These are phyloP conservation scores for Potorous gilbertii DNA, from an alignment of 2,797 vertebrate species.

Conservation along the genomic window DNA sequence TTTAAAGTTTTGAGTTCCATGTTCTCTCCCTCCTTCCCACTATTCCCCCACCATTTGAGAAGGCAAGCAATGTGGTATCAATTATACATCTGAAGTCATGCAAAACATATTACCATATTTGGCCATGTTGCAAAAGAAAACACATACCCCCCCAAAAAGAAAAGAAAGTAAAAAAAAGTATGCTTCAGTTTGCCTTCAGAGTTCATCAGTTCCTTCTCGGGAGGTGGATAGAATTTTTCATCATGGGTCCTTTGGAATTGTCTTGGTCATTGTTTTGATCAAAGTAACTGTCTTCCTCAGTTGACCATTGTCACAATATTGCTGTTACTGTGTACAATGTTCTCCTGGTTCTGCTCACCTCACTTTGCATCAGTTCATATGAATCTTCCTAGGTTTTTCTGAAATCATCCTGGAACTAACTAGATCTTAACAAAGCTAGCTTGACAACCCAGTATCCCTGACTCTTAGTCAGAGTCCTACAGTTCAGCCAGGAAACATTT, in stretches of 20 bases:
- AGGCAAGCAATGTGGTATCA: not conserved
- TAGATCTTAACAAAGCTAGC: no score
- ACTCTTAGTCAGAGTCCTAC: no score
- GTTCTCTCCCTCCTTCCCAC: not conserved
- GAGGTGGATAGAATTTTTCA: not conserved
- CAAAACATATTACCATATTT: not conserved
- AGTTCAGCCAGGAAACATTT: no score
- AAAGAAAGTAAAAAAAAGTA: not conserved
- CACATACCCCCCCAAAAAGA: not conserved
- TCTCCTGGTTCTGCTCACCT: not conserved
- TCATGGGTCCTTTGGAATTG: not conserved
- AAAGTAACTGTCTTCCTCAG: not conserved
- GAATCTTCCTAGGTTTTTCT: no score
- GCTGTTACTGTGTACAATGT: not conserved
- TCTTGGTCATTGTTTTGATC: not conserved
- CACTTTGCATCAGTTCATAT: no score
- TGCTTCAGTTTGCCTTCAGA: not conserved
- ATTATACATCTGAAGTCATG: not conserved
- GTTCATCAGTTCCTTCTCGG: not conserved
- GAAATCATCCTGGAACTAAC: no score
- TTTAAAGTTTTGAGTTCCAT: not conserved
- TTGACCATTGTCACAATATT: not conserved
- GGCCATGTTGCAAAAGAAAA: not conserved
- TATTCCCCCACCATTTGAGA: not conserved
- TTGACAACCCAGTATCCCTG: no score